Conservation (phyloP, 2,888 invertebrate genomes). For the Lacanobia oleracea region DNA sequence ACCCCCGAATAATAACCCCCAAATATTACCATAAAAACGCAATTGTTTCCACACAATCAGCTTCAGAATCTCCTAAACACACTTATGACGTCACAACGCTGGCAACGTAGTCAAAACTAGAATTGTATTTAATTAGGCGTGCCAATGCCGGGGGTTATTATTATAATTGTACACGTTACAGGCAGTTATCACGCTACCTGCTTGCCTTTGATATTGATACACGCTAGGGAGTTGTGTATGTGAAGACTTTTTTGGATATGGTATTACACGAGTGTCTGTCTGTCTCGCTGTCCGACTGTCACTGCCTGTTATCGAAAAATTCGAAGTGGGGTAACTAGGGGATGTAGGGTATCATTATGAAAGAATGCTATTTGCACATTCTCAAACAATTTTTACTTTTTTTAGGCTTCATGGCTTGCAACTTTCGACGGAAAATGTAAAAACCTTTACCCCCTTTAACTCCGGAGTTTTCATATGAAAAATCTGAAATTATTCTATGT, state of each 20-base stretch:
- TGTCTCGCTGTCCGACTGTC: too few relatives aligned
- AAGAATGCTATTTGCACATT: too few relatives aligned
- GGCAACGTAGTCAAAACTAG: conserved; percentile 42
- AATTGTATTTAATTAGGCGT: conserved; percentile 68
- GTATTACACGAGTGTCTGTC: too few relatives aligned
- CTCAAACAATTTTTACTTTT: too few relatives aligned
- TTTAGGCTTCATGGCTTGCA: too few relatives aligned
- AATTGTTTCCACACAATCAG: conserved; percentile 38
- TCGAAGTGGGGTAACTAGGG: too few relatives aligned
- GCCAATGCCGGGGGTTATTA: conserved; percentile 53
- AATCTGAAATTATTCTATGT: too few relatives aligned
- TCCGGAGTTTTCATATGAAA: too few relatives aligned
- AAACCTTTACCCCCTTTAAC: too few relatives aligned
- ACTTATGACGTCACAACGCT: conserved; percentile 35
- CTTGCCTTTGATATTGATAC: conserved; percentile 68
- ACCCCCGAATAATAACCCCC: conserved; percentile 15
- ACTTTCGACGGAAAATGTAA: too few relatives aligned
- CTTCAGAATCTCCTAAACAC: conserved; percentile 46
- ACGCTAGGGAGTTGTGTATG: conserved; percentile 25
- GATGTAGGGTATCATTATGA: too few relatives aligned
- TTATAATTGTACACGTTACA: conserved; percentile 70
- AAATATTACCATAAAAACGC: conserved; percentile 46
- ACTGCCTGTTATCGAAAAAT: too few relatives aligned
- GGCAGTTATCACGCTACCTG: conserved; percentile 72
- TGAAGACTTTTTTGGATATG: conserved; percentile 46